Evolutionary conservation across 2,113 vertebrate genomes (phyloP).

Genomic region (Dasyurus viverrinus): DNA sequence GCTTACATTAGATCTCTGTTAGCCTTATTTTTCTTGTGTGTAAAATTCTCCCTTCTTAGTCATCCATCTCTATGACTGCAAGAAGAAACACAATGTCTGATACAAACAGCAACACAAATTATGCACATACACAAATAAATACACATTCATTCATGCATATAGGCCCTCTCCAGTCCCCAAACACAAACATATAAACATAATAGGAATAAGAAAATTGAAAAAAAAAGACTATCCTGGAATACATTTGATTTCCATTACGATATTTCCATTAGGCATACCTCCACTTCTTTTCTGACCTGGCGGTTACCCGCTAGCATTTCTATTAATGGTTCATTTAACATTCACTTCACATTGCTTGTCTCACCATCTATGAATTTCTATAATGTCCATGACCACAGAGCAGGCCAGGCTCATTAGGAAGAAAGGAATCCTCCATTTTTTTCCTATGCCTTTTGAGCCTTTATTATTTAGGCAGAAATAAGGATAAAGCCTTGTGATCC

Average conservation of each 20-base stretch:
- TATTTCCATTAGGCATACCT: not conserved
- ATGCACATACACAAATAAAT: not conserved
- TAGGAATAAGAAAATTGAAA: not conserved
- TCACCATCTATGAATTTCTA: not conserved
- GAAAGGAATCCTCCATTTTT: not conserved
- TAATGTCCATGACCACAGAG: not conserved
- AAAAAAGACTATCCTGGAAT: not conserved
- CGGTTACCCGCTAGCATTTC: not conserved
- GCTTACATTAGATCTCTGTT: not conserved
- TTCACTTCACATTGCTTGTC: conserved; percentile 1
- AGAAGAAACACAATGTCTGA: not conserved
- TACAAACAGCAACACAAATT: not conserved
- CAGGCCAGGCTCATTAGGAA: not conserved
- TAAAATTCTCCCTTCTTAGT: not conserved
- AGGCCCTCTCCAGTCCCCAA: not conserved
- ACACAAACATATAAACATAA: not conserved
- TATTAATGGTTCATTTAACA: not conserved
- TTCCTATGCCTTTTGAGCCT: not conserved
- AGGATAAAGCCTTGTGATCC: not conserved
- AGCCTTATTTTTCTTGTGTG: not conserved
- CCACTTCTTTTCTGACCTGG: not conserved
- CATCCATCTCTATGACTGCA: not conserved
- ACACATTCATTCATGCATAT: not conserved
- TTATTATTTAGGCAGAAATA: not conserved
- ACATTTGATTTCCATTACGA: not conserved